A percentile compares a stretch with the other conserved stretches of the same genome.
These are phyloP conservation scores for Germaria angustata DNA, from an alignment of 2,888 invertebrate genomes.

Conservation along the genomic window DNA sequence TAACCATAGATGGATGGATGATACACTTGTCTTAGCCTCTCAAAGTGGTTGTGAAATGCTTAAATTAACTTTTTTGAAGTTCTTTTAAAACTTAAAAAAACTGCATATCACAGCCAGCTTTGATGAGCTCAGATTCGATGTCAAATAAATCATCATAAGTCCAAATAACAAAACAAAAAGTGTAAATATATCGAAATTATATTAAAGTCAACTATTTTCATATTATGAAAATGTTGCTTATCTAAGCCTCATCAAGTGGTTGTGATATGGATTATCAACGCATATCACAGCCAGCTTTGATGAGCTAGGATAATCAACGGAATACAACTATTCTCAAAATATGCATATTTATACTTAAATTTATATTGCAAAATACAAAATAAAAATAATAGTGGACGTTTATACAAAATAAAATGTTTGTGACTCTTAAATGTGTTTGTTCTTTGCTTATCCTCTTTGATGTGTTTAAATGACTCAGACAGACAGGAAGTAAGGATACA, in stretches of 20 bases:
- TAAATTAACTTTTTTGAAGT: conserved; percentile 70
- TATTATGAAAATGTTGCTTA: conserved; percentile 77
- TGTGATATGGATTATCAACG: conserved; percentile 86
- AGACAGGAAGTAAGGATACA: conserved; percentile 37
- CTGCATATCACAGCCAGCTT: conserved; percentile 99
- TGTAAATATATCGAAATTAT: not conserved
- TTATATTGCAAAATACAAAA: too few relatives aligned
- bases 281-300: conserved; percentile 99
- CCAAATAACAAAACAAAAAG: not conserved
- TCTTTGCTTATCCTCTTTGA: conserved; percentile 26
- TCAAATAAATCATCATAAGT: conserved; percentile 13
- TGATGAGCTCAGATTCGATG: conserved; percentile 87
- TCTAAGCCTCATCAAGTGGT: conserved; percentile 89
- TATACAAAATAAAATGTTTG: not conserved
- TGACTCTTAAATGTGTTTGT: not conserved
- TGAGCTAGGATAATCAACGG: conserved; percentile 85
- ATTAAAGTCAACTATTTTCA: conserved; percentile 61
- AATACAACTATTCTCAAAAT: conserved; percentile 71
- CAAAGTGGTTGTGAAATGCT: conserved; percentile 93
- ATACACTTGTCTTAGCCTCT: conserved; percentile 80
- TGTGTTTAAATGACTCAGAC: conserved; percentile 13
- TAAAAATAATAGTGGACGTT: not conserved
- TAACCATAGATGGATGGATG: not conserved
- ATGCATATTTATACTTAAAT: too few relatives aligned
- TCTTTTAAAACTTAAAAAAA: conserved; percentile 69